phyloP scores from a whole-genome alignment of 2,888 invertebrate genomes.

The Meteorus colon region DNA sequence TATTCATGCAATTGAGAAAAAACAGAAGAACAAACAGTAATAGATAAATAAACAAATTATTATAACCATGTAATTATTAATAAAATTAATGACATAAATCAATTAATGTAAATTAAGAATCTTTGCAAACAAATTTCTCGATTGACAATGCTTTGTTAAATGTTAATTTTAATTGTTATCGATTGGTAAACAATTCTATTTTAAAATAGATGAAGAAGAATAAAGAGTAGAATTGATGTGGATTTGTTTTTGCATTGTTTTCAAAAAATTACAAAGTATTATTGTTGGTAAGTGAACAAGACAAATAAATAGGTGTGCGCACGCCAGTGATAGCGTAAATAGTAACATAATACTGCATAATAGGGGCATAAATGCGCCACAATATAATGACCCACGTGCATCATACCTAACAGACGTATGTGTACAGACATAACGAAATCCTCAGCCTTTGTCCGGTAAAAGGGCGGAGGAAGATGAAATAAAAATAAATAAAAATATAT shows the following conservation, averaged over 20 bases:
- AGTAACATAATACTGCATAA: constrained; percentile 72
- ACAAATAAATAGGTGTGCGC: constrained; percentile 62
- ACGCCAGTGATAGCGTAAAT: constrained; percentile 67
- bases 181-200: neutral
- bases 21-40: too few relatives aligned
- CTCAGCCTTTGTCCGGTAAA: constrained; percentile 58
- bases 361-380: constrained; percentile 65
- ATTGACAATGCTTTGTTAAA: too few relatives aligned
- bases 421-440: neutral
- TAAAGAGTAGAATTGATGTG: constrained; percentile 35
- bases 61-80: too few relatives aligned
- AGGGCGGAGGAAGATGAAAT: constrained; percentile 29
- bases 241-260: too few relatives aligned
- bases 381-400: constrained; percentile 61
- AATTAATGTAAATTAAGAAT: too few relatives aligned
- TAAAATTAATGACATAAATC: too few relatives aligned
- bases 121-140: too few relatives aligned
- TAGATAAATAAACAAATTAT: too few relatives aligned
- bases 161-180: too few relatives aligned
- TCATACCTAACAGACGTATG: constrained; percentile 50
- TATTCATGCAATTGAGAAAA: neutral
- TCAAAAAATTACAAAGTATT: neutral
- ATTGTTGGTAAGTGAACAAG: constrained; percentile 61
- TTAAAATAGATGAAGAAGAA: constrained; percentile 37
- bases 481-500: constrained; percentile 10